Percentiles rank a stretch among this genome's conserved stretches.
phyloP scores from a whole-genome alignment of 2,888 invertebrate genomes.

The Diarsia mendica region DNA sequence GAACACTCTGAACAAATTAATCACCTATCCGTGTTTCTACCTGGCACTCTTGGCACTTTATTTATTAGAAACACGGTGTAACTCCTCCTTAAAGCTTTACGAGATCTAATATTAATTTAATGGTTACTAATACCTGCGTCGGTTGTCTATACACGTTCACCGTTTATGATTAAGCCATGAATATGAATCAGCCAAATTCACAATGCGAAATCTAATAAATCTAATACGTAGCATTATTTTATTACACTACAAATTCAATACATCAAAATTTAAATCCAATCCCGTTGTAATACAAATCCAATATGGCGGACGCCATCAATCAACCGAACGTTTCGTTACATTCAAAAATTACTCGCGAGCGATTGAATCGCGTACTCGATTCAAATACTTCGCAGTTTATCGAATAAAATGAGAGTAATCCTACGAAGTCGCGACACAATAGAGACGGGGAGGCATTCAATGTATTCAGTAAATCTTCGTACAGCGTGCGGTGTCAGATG shows the following conservation, averaged over 20 bases:
- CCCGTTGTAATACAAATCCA: conserved; percentile 52
- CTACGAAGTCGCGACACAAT: conserved; percentile 63
- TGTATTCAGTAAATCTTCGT: conserved; percentile 74
- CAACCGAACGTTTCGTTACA: conserved; percentile 66
- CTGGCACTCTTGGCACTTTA: conserved; percentile 4
- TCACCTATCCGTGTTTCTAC: conserved; percentile 28
- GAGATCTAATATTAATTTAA: conserved; percentile 10
- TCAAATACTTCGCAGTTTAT: conserved; percentile 66
- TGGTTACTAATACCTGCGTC: background rate
- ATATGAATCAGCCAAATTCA: background rate
- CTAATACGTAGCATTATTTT: background rate
- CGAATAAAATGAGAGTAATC: conserved; percentile 66
- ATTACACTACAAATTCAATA: conserved; percentile 22
- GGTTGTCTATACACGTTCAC: background rate
- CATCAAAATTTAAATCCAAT: conserved; percentile 33
- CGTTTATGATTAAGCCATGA: background rate
- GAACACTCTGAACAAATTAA: conserved; percentile 48
- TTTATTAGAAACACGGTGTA: conserved; percentile 24
- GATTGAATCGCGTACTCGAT: conserved; percentile 59
- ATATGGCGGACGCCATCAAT: conserved; percentile 69
- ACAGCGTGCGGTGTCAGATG: conserved; percentile 71
- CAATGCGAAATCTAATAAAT: conserved; percentile 21
- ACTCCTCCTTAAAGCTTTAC: background rate
- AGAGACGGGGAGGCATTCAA: conserved; percentile 62
- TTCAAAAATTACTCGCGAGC: conserved; percentile 67